Conservation (phyloP, 2,888 invertebrate genomes). For the Drosophila demipolita region DNA sequence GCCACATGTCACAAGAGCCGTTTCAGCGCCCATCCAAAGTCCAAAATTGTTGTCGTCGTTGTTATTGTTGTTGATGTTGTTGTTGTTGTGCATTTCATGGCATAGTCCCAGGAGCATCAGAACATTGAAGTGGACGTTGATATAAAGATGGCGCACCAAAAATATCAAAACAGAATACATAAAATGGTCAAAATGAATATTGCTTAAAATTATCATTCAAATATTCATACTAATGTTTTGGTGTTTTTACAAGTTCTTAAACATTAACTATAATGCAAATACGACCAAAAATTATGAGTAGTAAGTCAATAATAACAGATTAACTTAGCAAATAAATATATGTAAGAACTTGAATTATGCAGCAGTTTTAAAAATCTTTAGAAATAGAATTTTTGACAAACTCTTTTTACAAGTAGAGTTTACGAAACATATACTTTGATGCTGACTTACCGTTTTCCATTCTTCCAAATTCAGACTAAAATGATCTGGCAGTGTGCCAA, state of each 20-base stretch:
- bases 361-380: background rate
- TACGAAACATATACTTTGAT: background rate
- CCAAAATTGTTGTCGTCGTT: constrained; percentile 40
- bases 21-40: constrained; percentile 60
- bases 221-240: background rate
- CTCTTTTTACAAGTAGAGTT: too few relatives aligned
- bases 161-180: constrained; percentile 31
- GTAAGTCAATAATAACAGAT: background rate
- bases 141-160: constrained; percentile 54
- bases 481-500: constrained; percentile 88
- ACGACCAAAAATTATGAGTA: background rate
- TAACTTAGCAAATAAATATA: background rate
- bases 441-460: constrained; percentile 89
- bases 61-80: constrained; percentile 38
- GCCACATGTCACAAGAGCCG: constrained; percentile 74
- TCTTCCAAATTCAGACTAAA: constrained; percentile 86
- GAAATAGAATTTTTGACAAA: too few relatives aligned
- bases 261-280: background rate
- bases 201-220: constrained; percentile 10
- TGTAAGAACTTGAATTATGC: background rate
- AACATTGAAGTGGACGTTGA: constrained; percentile 64
- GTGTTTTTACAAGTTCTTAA: background rate
- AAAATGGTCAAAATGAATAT: constrained; percentile 40
- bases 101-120: constrained; percentile 55
- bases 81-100: constrained; percentile 61